Conservation (phyloP, 2,888 invertebrate genomes). For the Thymelicus acteon region DNA sequence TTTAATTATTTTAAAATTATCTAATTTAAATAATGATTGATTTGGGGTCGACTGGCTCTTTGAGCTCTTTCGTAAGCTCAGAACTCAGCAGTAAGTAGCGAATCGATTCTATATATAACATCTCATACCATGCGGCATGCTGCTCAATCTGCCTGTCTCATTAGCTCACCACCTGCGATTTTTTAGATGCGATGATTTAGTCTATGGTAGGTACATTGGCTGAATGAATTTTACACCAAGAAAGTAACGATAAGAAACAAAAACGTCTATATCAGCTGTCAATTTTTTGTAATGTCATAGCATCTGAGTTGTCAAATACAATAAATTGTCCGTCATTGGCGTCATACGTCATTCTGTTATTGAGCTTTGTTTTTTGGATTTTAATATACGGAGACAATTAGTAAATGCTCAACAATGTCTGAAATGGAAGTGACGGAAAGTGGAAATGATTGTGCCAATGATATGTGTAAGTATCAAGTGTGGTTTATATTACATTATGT, state of each 20-base stretch:
- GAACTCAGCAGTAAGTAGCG: no score
- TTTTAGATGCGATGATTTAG: no score
- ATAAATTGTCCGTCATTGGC: neutral
- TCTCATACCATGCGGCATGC: no score
- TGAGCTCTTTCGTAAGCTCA: no score
- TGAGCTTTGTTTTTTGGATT: conserved; percentile 1
- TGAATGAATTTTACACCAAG: no score
- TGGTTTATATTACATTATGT: conserved; percentile 8
- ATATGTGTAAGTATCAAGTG: conserved; percentile 67
- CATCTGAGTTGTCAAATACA: neutral
- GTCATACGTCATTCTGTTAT: conserved; percentile 15
- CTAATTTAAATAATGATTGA: no score
- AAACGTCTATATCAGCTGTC: conserved; percentile 31
- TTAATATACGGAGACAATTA: conserved; percentile 29
- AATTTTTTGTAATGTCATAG: neutral
- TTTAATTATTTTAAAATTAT: no score
- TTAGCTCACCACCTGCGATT: no score
- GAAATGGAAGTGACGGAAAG: conserved; percentile 77
- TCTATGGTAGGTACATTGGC: no score
- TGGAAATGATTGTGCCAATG: conserved; percentile 72
- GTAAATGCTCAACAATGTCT: conserved; percentile 63
- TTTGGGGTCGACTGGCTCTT: no score
- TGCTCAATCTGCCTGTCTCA: no score
- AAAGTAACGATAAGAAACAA: neutral
- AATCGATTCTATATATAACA: no score